phyloP scores from a whole-genome alignment of 1,140 invertebrate genomes.

The Melanaphis sacchari region DNA sequence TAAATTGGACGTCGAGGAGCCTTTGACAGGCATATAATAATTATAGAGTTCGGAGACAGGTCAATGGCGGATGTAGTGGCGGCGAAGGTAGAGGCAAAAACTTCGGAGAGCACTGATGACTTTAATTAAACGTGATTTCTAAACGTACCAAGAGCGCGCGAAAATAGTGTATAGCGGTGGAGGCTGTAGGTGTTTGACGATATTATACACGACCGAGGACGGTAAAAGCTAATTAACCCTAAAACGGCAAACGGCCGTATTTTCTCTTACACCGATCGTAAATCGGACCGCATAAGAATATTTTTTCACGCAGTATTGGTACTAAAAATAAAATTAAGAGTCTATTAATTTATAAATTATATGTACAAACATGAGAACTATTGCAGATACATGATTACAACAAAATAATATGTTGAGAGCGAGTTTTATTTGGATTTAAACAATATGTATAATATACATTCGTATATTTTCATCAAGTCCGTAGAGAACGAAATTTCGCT shows the following conservation, averaged over 20 bases:
- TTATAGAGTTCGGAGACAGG: background rate
- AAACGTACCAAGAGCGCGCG: background rate
- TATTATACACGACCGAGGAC: background rate
- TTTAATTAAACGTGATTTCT: constrained; percentile 18
- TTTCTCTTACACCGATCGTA: background rate
- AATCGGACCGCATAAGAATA: background rate
- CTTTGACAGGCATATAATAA: background rate
- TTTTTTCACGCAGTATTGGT: background rate
- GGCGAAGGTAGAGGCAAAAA: background rate
- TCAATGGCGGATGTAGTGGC: background rate
- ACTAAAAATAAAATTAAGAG: background rate
- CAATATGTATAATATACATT: background rate
- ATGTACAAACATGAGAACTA: background rate
- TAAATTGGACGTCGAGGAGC: background rate
- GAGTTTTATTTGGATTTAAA: background rate
- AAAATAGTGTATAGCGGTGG: background rate
- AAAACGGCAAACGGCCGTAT: background rate
- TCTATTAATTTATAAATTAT: no score
- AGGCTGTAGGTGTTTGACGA: background rate
- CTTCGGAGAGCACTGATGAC: background rate
- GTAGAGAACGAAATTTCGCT: background rate
- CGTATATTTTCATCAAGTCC: background rate
- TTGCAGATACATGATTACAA: background rate
- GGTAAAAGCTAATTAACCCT: constrained; percentile 16
- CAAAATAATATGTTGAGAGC: background rate